phyloP scores from a whole-genome alignment of 2,888 invertebrate genomes.

The Cataglyphis altisquamis region DNA sequence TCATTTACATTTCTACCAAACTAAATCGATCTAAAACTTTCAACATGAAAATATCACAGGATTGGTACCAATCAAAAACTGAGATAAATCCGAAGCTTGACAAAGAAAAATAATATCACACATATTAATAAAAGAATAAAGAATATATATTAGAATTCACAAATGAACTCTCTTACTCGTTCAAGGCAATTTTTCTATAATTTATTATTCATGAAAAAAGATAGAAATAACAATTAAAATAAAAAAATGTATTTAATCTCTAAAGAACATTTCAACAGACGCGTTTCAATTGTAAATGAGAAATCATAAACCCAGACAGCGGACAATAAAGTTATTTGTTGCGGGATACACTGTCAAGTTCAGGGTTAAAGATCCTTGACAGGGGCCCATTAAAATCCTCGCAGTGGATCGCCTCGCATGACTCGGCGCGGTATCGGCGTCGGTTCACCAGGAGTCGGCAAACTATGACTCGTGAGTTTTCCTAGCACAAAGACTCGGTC shows the following conservation, averaged over 20 bases:
- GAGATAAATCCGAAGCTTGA: not conserved
- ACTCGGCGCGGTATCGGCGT: constrained; percentile 46
- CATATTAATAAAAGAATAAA: not conserved
- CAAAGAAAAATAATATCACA: not conserved
- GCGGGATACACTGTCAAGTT: constrained; percentile 35
- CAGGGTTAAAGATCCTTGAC: constrained; percentile 45
- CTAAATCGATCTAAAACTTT: not conserved
- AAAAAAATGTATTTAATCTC: not conserved
- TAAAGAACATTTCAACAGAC: not conserved
- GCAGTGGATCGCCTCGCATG: constrained; percentile 43
- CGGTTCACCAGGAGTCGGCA: constrained; percentile 46
- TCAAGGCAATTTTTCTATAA: not conserved
- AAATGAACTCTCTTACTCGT: too few relatives aligned
- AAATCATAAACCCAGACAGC: constrained; percentile 22
- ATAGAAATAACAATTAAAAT: not conserved
- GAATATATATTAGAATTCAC: not conserved
- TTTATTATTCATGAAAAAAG: not conserved
- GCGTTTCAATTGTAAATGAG: not conserved
- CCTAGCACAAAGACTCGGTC: constrained; percentile 40
- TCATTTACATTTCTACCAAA: not conserved
- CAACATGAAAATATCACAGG: not conserved
- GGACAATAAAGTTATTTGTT: constrained; percentile 41
- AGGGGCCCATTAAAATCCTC: constrained; percentile 44
- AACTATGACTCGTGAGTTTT: constrained; percentile 49
- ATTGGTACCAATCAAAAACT: not conserved